Percentiles rank a stretch among this genome's conserved stretches.
phyloP scores from a whole-genome alignment of 2,888 invertebrate species.

The Nomada ruficornis region DNA sequence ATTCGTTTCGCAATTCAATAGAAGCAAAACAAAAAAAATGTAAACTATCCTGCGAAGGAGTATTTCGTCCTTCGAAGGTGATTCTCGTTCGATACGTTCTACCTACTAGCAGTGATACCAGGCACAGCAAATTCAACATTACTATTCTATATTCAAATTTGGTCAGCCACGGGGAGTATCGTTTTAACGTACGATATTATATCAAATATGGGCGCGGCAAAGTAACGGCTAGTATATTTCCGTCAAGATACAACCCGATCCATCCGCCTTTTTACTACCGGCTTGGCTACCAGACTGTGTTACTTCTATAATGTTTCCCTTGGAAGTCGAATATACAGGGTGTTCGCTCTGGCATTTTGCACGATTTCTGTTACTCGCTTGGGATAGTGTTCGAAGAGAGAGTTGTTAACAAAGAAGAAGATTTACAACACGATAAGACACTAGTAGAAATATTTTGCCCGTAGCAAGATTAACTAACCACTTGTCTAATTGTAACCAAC shows the following conservation, averaged over 20 bases:
- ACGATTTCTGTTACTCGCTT: no score
- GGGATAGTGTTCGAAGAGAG: no score
- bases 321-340: no score
- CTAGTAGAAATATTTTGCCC: no score
- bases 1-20: conserved; percentile 60
- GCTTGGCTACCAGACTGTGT: neutral
- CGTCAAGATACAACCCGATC: neutral
- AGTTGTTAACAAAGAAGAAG: no score
- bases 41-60: conserved; percentile 39
- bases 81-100: conserved; percentile 36
- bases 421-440: no score
- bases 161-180: conserved; percentile 23
- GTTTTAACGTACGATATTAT: conserved; percentile 31
- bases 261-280: neutral
- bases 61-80: conserved; percentile 44
- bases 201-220: conserved; percentile 14
- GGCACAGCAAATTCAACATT: conserved; percentile 52
- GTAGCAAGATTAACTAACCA: no score
- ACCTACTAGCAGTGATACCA: conserved; percentile 45
- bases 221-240: conserved; percentile 22
- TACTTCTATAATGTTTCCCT: no score
- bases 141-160: conserved; percentile 64
- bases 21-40: conserved; percentile 52
- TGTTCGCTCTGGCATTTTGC: no score
- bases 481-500: no score